Evolutionary conservation across 2,113 vertebrate species (phyloP).

Genomic region (Reinhardtius hippoglossoides): DNA sequence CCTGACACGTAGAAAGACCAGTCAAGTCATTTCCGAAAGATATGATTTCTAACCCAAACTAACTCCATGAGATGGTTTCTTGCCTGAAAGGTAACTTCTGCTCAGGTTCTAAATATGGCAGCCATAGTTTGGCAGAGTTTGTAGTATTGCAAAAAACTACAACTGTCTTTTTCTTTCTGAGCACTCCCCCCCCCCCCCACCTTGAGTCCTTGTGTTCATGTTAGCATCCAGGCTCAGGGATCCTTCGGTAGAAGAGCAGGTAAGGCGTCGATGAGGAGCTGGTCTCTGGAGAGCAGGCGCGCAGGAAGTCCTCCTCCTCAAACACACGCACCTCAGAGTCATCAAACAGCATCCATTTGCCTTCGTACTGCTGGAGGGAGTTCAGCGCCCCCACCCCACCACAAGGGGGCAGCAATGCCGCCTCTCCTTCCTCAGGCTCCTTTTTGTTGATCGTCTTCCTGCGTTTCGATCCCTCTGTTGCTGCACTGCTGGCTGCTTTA

Average conservation of each 20-base stretch:
- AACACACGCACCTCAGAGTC: conserved; percentile 95
- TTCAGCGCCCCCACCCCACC: conserved; percentile 37
- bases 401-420: neutral
- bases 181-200: neutral
- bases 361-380: conserved; percentile 90
- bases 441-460: conserved; percentile 65
- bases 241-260: conserved; percentile 94
- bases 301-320: conserved; percentile 93
- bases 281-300: conserved; percentile 89
- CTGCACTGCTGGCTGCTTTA: conserved; percentile 65
- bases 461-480: conserved; percentile 70
- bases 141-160: conserved; percentile 11
- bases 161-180: neutral
- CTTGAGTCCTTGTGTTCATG: neutral
- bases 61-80: neutral
- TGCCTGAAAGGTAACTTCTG: neutral
- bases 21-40: neutral
- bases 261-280: conserved; percentile 95
- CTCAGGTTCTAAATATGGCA: conserved; percentile 4
- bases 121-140: conserved; percentile 36
- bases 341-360: conserved; percentile 97
- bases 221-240: conserved; percentile 27
- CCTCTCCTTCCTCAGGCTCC: conserved; percentile 57
- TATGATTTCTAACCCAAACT: neutral
- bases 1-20: neutral